Conservation (phyloP, 2,888 invertebrate genomes). For the Cynaeus angustus region DNA sequence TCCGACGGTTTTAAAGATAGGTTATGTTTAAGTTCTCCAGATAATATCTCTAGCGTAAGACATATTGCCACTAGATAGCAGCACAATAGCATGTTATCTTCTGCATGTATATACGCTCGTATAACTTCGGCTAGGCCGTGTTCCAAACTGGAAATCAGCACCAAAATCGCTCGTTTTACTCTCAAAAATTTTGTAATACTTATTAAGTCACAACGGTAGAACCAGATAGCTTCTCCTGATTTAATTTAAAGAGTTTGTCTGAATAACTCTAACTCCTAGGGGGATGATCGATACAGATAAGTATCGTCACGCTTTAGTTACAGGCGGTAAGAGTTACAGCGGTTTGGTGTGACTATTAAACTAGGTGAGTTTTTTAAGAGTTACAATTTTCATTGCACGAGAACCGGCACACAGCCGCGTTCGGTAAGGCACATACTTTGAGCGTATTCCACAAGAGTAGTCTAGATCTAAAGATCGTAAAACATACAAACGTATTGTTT, state of each 20-base stretch:
- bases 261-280: too few species aligned
- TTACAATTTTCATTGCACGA: not conserved
- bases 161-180: not conserved
- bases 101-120: conserved; percentile 65
- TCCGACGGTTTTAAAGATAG: conserved; percentile 64
- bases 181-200: not conserved
- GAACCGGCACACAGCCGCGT: conserved; percentile 52
- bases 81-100: conserved; percentile 69
- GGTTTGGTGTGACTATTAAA: too few species aligned
- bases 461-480: conserved; percentile 65
- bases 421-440: conserved; percentile 59
- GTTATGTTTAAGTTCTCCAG: conserved; percentile 67
- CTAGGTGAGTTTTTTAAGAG: too few species aligned
- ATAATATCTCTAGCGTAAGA: conserved; percentile 68
- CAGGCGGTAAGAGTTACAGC: too few species aligned
- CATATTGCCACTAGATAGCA: conserved; percentile 69
- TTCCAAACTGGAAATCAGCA: conserved; percentile 52
- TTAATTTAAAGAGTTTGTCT: too few species aligned
- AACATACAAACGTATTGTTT: conserved; percentile 65
- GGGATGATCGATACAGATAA: too few species aligned
- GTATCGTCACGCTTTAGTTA: too few species aligned
- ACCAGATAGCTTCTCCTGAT: too few species aligned
- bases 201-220: too few species aligned
- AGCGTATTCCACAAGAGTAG: conserved; percentile 60
- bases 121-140: conserved; percentile 63